A percentile compares a stretch with the other conserved stretches of the same genome.
These are phyloP conservation scores for Hirtodrosophila cameraria DNA, from an alignment of 2,888 invertebrate species.

Conservation along the genomic window DNA sequence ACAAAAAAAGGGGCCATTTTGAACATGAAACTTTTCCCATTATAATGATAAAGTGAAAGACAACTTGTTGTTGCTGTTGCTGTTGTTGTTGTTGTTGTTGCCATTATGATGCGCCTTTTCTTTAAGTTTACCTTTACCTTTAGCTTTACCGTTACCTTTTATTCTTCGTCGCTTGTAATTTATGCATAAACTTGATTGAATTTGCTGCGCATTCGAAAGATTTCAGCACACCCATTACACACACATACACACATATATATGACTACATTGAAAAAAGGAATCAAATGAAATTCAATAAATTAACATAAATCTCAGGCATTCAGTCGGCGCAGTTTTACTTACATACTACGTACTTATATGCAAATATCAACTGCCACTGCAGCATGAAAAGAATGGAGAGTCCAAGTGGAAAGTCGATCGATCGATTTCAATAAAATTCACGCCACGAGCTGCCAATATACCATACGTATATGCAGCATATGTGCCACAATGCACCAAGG, in stretches of 20 bases:
- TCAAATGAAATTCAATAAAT: constrained; percentile 76
- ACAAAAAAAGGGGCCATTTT: constrained; percentile 32
- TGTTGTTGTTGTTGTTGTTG: constrained; percentile 39
- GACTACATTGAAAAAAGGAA: constrained; percentile 33
- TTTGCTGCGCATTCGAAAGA: constrained; percentile 54
- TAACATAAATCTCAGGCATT: constrained; percentile 71
- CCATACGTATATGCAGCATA: constrained; percentile 33
- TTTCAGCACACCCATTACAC: constrained; percentile 44
- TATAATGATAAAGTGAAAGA: constrained; percentile 61
- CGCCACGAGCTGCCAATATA: constrained; percentile 61
- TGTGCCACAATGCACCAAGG: constrained; percentile 38
- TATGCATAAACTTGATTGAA: constrained; percentile 76
- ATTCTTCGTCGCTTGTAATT: constrained; percentile 51
- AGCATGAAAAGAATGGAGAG: no score
- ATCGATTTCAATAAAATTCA: constrained; percentile 73
- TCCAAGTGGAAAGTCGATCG: constrained; percentile 38
- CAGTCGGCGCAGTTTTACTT: constrained; percentile 40
- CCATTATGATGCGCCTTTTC: constrained; percentile 41
- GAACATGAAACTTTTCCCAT: constrained; percentile 70
- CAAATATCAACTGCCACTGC: constrained; percentile 49
- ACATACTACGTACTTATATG: constrained; percentile 39
- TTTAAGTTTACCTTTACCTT: constrained; percentile 21
- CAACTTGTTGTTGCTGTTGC: constrained; percentile 24
- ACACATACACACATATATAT: no score
- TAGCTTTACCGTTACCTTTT: constrained; percentile 15